A percentile compares a stretch with the other conserved stretches of the same genome.
These are phyloP conservation scores for Portevinia maculata DNA, from an alignment of 2,888 invertebrate species.

Conservation along the genomic window DNA sequence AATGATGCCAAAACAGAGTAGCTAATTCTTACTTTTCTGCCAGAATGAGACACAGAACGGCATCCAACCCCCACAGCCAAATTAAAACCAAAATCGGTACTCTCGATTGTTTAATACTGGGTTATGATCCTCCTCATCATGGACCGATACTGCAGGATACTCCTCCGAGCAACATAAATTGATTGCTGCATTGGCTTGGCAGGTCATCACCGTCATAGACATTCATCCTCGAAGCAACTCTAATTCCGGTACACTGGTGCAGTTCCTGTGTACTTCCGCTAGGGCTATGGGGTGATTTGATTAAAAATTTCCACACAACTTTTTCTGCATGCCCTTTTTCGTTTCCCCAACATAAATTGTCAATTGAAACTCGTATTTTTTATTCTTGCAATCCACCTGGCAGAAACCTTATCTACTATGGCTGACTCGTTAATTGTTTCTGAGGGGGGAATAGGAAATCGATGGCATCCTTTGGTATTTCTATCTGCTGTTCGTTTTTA, in stretches of 20 bases:
- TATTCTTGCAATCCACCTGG: slow-evolving; percentile 4
- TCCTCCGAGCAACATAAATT: slow-evolving; percentile 54
- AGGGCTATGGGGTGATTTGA: slow-evolving; percentile 60
- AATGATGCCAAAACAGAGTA: slow-evolving; percentile 59
- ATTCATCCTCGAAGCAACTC: slow-evolving; percentile 50
- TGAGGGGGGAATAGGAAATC: slow-evolving; percentile 39
- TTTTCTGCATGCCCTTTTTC: slow-evolving; percentile 19
- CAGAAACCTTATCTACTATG: background rate
- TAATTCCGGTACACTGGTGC: slow-evolving; percentile 64
- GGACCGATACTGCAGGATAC: slow-evolving; percentile 12
- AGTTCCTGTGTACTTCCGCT: slow-evolving; percentile 63
- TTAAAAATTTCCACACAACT: slow-evolving; percentile 59
- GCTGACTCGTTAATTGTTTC: slow-evolving; percentile 62
- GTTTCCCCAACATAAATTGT: slow-evolving; percentile 58
- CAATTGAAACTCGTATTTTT: slow-evolving; percentile 51
- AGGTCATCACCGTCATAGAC: slow-evolving; percentile 63
- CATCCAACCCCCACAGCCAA: background rate
- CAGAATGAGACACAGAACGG: slow-evolving; percentile 24
- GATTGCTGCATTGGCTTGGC: slow-evolving; percentile 62
- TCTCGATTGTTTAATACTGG: slow-evolving; percentile 18
- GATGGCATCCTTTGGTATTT: slow-evolving; percentile 58
- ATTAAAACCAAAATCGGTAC: slow-evolving; percentile 41
- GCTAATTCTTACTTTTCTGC: slow-evolving; percentile 60
- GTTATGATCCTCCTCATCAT: slow-evolving; percentile 19
- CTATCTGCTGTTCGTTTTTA: slow-evolving; percentile 39